A percentile compares a stretch with the other conserved stretches of the same genome.
These are phyloP conservation scores for Mus musculus DNA, from an alignment of 2,113 vertebrate genomes.

Conservation along the genomic window GRCm39 chr6:11615001-11615500, in stretches of 20 bases:
- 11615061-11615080: background rate
- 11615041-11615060: background rate
- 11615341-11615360: slow-evolving; percentile 31
- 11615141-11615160: background rate
- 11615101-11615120: background rate
- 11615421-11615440: background rate
- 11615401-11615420: background rate
- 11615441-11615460: background rate
- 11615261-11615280: background rate
- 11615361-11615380: background rate
- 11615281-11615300: background rate
- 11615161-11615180: background rate
- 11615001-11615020: background rate
- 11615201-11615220: slow-evolving; percentile 17
- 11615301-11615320: background rate
- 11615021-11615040: background rate
- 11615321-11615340: slow-evolving; percentile 12
- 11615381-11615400: background rate
- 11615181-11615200: background rate
- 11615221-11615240: background rate
- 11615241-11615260: background rate
- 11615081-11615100: background rate
- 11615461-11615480: background rate
- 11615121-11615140: background rate
- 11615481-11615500: background rate